Conservation (phyloP, 2,797 vertebrate genomes). For the Pantherophis vulpinus region DNA sequence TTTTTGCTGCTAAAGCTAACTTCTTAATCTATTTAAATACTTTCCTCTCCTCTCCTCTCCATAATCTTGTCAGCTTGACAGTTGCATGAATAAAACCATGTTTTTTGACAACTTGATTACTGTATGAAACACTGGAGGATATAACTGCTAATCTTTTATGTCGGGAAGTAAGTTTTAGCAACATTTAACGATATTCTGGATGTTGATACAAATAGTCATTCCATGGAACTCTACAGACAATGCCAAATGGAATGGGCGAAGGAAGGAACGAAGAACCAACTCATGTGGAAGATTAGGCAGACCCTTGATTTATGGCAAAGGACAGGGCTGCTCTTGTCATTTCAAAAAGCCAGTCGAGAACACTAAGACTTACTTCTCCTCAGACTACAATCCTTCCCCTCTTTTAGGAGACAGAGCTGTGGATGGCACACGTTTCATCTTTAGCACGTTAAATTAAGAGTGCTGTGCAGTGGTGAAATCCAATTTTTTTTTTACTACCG, state of each 20-base stretch:
- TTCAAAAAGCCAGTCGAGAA: neutral
- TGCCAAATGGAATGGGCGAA: neutral
- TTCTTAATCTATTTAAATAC: conserved; percentile 46
- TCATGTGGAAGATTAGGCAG: neutral
- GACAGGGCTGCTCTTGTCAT: neutral
- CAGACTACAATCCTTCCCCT: neutral
- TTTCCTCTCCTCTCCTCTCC: neutral
- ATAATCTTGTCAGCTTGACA: conserved; percentile 53
- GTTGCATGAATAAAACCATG: conserved; percentile 47
- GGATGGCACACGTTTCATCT: neutral
- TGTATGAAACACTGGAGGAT: conserved; percentile 45
- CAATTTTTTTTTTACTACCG: too few species aligned
- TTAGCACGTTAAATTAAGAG: neutral
- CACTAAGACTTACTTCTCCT: neutral
- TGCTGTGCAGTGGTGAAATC: neutral
- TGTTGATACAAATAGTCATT: conserved; percentile 12
- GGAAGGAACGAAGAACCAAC: neutral
- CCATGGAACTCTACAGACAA: neutral
- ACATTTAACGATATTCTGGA: conserved; percentile 33
- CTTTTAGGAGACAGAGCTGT: neutral
- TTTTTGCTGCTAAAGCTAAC: conserved; percentile 31
- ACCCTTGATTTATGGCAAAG: neutral
- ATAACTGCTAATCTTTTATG: conserved; percentile 40
- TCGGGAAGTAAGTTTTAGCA: conserved; percentile 40
- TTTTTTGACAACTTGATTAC: conserved; percentile 48